phyloP scores from a whole-genome alignment of 2,113 vertebrate genomes.

The Bettongia penicillata region DNA sequence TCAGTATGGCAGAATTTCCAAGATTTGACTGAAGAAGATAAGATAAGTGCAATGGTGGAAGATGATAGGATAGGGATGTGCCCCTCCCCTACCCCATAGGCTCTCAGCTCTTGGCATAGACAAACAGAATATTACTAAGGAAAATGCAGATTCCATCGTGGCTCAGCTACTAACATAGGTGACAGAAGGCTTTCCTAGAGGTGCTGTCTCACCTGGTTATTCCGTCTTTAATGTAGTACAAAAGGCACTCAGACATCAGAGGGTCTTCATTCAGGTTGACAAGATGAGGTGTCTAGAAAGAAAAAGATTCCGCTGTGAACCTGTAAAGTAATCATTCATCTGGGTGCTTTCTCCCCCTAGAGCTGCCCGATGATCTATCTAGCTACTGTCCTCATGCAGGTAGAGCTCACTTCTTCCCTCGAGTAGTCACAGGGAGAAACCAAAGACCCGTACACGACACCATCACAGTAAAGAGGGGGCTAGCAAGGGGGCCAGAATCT shows the following conservation, averaged over 20 bases:
- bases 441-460: neutral
- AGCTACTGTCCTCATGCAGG: neutral
- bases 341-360: neutral
- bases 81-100: neutral
- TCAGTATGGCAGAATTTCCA: neutral
- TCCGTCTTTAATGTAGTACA: conserved; percentile 99
- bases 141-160: neutral
- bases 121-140: neutral
- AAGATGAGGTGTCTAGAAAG: conserved; percentile 92
- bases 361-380: neutral
- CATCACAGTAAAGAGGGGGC: neutral
- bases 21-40: neutral
- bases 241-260: conserved; percentile 97
- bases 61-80: neutral
- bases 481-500: neutral
- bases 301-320: accelerated
- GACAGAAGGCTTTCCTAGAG: accelerated
- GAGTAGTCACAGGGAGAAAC: neutral
- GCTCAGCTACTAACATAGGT: neutral
- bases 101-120: neutral
- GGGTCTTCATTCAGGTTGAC: conserved; percentile 99
- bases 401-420: neutral
- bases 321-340: conserved; percentile 5
- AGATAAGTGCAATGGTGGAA: neutral
- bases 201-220: conserved; percentile 89